Evolutionary conservation across 1,140 invertebrate species (phyloP).

Genomic region (Chrysopa pallens): DNA sequence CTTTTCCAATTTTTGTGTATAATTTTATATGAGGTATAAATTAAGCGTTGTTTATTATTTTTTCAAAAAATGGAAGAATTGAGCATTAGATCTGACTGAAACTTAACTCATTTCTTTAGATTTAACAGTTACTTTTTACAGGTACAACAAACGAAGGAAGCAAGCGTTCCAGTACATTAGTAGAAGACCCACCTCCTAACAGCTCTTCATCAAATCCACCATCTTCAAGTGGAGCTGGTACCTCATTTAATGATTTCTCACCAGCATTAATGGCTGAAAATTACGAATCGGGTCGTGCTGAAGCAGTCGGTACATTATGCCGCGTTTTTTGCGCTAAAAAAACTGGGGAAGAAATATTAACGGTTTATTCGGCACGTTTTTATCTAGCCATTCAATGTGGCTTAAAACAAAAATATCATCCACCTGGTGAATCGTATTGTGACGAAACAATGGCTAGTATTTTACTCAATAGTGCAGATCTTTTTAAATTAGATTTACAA

Average conservation of each 20-base stretch:
- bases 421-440: conserved; percentile 32
- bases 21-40: no score
- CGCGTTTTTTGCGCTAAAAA: conserved; percentile 93
- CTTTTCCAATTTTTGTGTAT: no score
- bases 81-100: no score
- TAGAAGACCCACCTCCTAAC: conserved; percentile 16
- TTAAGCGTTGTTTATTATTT: no score
- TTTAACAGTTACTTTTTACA: no score
- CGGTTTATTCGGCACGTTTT: conserved; percentile 87
- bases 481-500: conserved; percentile 80
- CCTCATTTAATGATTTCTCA: conserved; percentile 26
- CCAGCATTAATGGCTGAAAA: conserved; percentile 38
- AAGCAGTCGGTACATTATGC: conserved; percentile 87
- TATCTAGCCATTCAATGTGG: conserved; percentile 81
- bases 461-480: conserved; percentile 58
- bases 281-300: conserved; percentile 73
- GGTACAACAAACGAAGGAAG: conserved; percentile 7
- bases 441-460: conserved; percentile 60
- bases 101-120: no score
- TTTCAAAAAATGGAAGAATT: no score
- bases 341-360: conserved; percentile 85
- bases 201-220: conserved; percentile 18
- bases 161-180: conserved; percentile 18
- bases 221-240: conserved; percentile 20
- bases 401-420: conserved; percentile 35